Conservation (phyloP, 2,888 invertebrate genomes). For the Pyrgus malvae region DNA sequence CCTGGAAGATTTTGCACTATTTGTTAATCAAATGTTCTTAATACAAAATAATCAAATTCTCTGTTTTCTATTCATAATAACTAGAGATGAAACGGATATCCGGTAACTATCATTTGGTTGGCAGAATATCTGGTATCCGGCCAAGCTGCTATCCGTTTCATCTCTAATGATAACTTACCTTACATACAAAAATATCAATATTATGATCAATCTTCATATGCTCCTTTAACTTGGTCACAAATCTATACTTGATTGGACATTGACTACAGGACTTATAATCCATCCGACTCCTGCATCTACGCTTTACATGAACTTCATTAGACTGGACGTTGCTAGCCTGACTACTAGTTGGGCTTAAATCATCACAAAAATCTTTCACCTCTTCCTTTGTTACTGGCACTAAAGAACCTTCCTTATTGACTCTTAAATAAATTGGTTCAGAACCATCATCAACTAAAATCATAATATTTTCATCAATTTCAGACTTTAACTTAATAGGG, state of each 20-base stretch:
- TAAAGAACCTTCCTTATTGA: constrained; percentile 38
- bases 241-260: constrained; percentile 65
- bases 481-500: not conserved
- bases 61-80: too few relatives aligned
- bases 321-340: not conserved
- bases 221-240: constrained; percentile 59
- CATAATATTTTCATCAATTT: constrained; percentile 42
- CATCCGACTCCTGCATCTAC: constrained; percentile 61
- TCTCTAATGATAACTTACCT: constrained; percentile 44
- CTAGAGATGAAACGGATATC: too few relatives aligned
- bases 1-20: constrained; percentile 49
- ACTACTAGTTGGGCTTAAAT: not conserved
- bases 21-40: too few relatives aligned
- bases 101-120: too few relatives aligned
- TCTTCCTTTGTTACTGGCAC: constrained; percentile 30
- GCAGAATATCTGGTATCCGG: too few relatives aligned
- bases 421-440: constrained; percentile 41
- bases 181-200: constrained; percentile 58
- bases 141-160: not conserved
- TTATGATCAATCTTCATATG: constrained; percentile 66
- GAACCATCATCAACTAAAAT: constrained; percentile 50
- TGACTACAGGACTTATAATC: constrained; percentile 49
- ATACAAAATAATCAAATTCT: too few relatives aligned
- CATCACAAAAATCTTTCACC: not conserved
- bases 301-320: constrained; percentile 36